Conservation (phyloP, 1,140 invertebrate genomes). For the Temnothorax longispinosus region DNA sequence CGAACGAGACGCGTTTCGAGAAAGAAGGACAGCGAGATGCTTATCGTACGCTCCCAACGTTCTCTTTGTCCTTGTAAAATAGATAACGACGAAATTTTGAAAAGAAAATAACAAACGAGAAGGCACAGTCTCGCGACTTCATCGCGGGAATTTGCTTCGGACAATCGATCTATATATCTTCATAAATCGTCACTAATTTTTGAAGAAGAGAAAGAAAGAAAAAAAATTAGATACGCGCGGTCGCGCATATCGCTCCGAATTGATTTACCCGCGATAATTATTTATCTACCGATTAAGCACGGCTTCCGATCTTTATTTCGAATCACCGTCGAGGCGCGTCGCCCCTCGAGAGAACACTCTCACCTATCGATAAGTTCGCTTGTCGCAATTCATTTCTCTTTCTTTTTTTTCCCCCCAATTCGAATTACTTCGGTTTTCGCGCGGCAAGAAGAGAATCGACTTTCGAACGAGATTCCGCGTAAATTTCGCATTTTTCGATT, state of each 20-base stretch:
- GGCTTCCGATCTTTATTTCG: conserved; percentile 50
- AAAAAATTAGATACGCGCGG: neutral
- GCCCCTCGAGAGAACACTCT: conserved; percentile 27
- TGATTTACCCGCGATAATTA: conserved; percentile 48
- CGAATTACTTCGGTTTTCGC: neutral
- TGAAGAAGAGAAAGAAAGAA: neutral
- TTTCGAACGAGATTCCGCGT: neutral
- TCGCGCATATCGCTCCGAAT: neutral
- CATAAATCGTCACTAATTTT: neutral
- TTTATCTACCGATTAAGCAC: conserved; percentile 52
- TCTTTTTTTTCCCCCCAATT: neutral
- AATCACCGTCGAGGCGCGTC: conserved; percentile 50
- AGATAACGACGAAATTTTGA: conserved; percentile 13
- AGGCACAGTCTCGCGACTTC: too few species aligned
- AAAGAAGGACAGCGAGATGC: neutral
- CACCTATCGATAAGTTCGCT: conserved; percentile 51
- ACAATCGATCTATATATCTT: neutral
- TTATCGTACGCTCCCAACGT: neutral
- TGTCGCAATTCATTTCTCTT: neutral
- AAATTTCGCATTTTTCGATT: neutral
- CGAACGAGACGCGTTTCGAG: neutral
- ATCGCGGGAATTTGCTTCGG: neutral
- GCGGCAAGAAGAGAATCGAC: too few species aligned
- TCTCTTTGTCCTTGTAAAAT: neutral
- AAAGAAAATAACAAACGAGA: neutral